Evolutionary conservation across 2,888 invertebrate species (phyloP), one percentile per base, ranked within the genome.

Genomic region (Phyllotreta cruciferae): DNA sequence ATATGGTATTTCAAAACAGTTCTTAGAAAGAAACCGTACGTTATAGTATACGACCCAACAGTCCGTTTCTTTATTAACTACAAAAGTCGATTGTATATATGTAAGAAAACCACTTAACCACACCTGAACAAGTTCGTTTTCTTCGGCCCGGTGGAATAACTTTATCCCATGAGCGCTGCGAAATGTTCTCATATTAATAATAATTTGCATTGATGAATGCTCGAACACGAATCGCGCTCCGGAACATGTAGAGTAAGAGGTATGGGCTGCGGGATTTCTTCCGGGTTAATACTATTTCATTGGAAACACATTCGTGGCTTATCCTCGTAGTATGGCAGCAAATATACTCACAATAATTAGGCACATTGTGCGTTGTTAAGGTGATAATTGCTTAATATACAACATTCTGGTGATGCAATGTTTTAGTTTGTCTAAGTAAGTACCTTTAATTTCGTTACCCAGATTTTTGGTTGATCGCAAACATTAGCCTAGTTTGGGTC

Each of bases 171-270:
- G 52, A 49, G 35, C 47, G 39, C 58, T 34, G 45, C 49, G 13
- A 24, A 45, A 54, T 38, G 52, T 67, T 67, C 63, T 34, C 61
- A 63, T 67, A 64, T 64, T 58, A 64, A 67, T 63, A 64, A 58
- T 60, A 60, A 42, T 61, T 52, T 42, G 37, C 54, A 53, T 45
- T 41, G 63, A 63, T 69, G 64, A 64, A 67, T 68, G 69, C 66
- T 68, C 66, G 66, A 67, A 62, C 66, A 66, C 63, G 67, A 63
- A 62, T 10, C 6, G 36, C n/a, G 36, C 14, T 34, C 49, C 36
- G 36, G 35, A 24, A 49, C 49, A 49, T 10, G 49, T 10, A 35
- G 35, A 36, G 24, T 24, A 24, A 24, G 24, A 4, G 1, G 4
- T 24, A 24, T 24, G 4, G 4, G 24, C 2, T 24, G 24, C 36